Conservation (phyloP, 2,113 vertebrate species). For the Chamaea fasciata region DNA sequence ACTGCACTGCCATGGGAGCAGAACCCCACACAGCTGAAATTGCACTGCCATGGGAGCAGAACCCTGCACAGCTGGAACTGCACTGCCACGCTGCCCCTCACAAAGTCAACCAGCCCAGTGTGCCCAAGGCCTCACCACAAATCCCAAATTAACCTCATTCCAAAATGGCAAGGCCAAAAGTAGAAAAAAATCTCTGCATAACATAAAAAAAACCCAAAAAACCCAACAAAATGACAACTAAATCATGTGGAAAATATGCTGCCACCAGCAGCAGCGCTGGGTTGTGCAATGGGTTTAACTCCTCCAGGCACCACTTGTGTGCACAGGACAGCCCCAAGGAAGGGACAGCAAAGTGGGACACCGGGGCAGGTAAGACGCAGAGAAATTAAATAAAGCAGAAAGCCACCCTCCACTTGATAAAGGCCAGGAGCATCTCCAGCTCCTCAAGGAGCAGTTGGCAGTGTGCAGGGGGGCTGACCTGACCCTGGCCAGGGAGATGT, state of each 20-base stretch:
- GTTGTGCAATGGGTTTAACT: background rate
- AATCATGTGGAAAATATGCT: constrained; percentile 11
- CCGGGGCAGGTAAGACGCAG: background rate
- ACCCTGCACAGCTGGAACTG: background rate
- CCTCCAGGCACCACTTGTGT: background rate
- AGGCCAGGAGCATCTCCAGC: background rate
- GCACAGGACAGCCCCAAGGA: rapidly evolving
- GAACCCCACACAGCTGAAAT: background rate
- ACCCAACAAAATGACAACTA: background rate
- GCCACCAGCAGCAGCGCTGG: background rate
- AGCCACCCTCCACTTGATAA: background rate
- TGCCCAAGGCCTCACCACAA: background rate
- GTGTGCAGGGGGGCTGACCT: background rate
- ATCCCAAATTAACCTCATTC: background rate
- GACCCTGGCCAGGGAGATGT: background rate
- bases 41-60: background rate
- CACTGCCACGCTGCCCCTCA: background rate
- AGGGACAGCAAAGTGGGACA: background rate
- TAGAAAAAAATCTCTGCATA: background rate
- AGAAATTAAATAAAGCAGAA: background rate
- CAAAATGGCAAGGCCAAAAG: background rate
- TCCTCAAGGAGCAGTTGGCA: background rate
- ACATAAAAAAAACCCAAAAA: no score
- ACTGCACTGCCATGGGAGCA: background rate
- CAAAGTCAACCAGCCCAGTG: rapidly evolving